Evolutionary conservation across 2,888 invertebrate genomes (phyloP), one percentile per base, ranked within the genome.

Genomic region (Erebia aethiops): DNA sequence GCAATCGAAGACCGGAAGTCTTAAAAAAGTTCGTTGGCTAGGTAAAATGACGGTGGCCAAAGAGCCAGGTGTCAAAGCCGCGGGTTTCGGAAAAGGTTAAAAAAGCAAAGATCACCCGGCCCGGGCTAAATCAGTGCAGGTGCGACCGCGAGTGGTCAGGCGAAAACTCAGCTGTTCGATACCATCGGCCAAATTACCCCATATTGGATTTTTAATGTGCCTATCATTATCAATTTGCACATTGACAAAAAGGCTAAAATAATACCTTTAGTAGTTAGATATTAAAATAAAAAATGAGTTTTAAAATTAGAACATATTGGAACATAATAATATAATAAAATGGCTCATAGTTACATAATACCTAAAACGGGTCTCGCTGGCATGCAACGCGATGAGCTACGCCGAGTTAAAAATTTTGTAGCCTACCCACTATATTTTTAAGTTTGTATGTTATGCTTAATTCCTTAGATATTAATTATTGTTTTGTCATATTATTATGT

Each of bases 81-180:
- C 81, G 77, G 80, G 81, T 85, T 86, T 86, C 77, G 82, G 82
- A 80, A 84, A 85, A 88, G 87, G 86, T 81, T 74, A 82, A 83
- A 87, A 87, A 88, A 88, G 85, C 75, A 80, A 84, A 84, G 85
- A 87, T 87, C 83, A 81, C 83, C 84, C 81, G 83, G 80, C 85
- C 87, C 83, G 81, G 83, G 80, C 84, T 88, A 90, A 92, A 92
- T 92, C 92, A 83, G 82, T 89, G 91, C 92, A 92, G 92, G 91
- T 92, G 62, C 62, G 61, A 13, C 43, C 43, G 92, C 78, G 79
- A 74, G 72, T 86, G 87, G 86, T 87, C 87, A 87, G 86, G 86
- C 89, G 85, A 87, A 87, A 85, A 87, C 84, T 88, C 92, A 91
- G 92, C 91, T 92, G 92, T 81, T 73, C 73, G 62, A 73, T 77